Conservation (phyloP, 2,888 invertebrate species). For the Ichneumoninae sp. region DNA sequence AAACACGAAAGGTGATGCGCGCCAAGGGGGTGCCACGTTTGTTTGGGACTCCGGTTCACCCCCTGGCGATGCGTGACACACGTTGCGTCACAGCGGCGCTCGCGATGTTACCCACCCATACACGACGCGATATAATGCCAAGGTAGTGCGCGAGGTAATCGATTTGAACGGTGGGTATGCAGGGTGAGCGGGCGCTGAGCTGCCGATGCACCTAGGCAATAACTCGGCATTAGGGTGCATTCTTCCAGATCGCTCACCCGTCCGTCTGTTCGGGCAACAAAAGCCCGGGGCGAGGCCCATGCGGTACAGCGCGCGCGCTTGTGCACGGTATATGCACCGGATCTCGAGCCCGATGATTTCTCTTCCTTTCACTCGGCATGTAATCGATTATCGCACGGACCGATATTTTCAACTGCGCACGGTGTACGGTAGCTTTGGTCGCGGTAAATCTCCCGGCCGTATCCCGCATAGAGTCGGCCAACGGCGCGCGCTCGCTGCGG, state of each 20-base stretch:
- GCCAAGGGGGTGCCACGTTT: conserved; percentile 58
- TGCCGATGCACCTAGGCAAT: conserved; percentile 61
- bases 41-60: conserved; percentile 56
- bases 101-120: conserved; percentile 11
- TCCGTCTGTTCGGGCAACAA: conserved; percentile 65
- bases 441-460: conserved; percentile 8
- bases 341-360: conserved; percentile 73
- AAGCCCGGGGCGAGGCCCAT: conserved; percentile 53
- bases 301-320: conserved; percentile 28
- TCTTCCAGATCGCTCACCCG: conserved; percentile 69
- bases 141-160: conserved; percentile 62
- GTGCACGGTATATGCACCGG: conserved; percentile 40
- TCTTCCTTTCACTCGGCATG: conserved; percentile 73
- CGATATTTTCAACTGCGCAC: conserved; percentile 67
- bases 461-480: not conserved
- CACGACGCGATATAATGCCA: conserved; percentile 13
- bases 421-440: conserved; percentile 21
- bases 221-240: conserved; percentile 67
- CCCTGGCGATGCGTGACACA: conserved; percentile 54
- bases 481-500: conserved; percentile 4
- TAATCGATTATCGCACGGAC: conserved; percentile 77
- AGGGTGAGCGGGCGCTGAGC: conserved; percentile 38
- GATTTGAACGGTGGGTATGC: conserved; percentile 63
- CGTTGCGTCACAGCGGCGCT: conserved; percentile 27
- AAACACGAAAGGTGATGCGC: conserved; percentile 68